Evolutionary conservation across 2,113 vertebrate species (phyloP).

Genomic region (Holacanthus passer): DNA sequence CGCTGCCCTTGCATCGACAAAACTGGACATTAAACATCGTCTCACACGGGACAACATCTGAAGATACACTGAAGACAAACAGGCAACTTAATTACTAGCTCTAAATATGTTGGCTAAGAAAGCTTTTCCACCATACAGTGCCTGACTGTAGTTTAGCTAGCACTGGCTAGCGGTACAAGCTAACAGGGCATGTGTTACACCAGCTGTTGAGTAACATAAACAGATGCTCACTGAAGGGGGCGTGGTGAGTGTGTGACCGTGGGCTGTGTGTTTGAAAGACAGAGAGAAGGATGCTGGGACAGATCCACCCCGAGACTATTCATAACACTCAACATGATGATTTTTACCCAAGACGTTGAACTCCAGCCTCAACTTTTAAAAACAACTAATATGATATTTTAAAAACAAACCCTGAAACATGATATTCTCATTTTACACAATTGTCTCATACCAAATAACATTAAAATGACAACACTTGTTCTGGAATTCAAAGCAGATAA

Average conservation of each 20-base stretch:
- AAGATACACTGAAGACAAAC: background rate
- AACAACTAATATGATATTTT: too few species aligned
- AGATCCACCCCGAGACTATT: too few species aligned
- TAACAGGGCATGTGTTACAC: conserved; percentile 1
- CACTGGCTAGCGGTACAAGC: fast-evolving
- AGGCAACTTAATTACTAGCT: background rate
- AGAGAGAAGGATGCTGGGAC: too few species aligned
- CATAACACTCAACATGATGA: too few species aligned
- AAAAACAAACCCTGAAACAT: too few species aligned
- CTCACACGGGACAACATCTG: conserved; percentile 49
- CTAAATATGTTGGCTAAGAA: too few species aligned
- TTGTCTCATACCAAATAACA: background rate
- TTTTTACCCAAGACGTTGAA: too few species aligned
- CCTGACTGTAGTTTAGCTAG: background rate
- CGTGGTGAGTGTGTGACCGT: too few species aligned
- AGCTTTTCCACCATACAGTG: background rate
- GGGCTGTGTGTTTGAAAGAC: too few species aligned
- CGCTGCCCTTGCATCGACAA: background rate
- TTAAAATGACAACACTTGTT: background rate
- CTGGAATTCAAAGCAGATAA: background rate
- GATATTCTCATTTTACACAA: too few species aligned
- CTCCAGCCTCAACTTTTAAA: too few species aligned
- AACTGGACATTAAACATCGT: background rate
- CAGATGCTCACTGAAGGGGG: too few species aligned
- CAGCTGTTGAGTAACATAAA: conserved; percentile 19